Evolutionary conservation across 2,888 invertebrate genomes (phyloP).

Genomic region (Anthophora plumipes): DNA sequence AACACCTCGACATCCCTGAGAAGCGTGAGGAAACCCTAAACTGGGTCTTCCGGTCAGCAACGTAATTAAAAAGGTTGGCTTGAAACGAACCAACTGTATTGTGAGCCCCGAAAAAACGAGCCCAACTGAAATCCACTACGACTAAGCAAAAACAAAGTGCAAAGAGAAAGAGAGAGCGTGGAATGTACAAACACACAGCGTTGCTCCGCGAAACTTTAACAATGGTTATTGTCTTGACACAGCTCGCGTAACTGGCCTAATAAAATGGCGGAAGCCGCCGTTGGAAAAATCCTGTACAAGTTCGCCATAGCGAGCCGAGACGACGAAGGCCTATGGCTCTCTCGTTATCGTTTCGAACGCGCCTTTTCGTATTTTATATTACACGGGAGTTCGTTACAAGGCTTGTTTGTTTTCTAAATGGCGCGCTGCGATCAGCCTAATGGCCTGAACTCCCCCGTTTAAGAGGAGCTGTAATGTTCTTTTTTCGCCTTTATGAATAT

Average conservation of each 20-base stretch:
- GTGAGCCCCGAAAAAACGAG: neutral
- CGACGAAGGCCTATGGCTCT: constrained; percentile 18
- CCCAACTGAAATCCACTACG: constrained; percentile 20
- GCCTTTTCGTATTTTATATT: constrained; percentile 31
- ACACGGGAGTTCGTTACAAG: neutral
- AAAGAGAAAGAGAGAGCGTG: neutral
- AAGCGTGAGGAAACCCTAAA: neutral
- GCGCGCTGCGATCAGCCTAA: constrained; percentile 35
- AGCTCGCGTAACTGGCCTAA: constrained; percentile 62
- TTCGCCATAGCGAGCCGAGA: constrained; percentile 3
- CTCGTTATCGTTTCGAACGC: constrained; percentile 50
- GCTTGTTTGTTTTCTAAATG: constrained; percentile 20
- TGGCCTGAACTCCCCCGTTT: constrained; percentile 1
- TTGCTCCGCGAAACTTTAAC: constrained; percentile 63
- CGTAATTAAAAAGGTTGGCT: neutral
- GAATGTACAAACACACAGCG: constrained; percentile 29
- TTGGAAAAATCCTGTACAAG: constrained; percentile 41
- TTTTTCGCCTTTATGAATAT: too few species aligned
- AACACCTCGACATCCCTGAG: too few species aligned
- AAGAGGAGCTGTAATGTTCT: neutral
- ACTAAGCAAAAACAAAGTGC: constrained; percentile 24
- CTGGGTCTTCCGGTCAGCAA: neutral
- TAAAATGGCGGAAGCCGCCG: constrained; percentile 63
- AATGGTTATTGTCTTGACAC: constrained; percentile 71
- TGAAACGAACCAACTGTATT: neutral